Base-by-base conservation (phyloP, 1,140 invertebrate genomes). In the Trichonephila clavipes region DNA sequence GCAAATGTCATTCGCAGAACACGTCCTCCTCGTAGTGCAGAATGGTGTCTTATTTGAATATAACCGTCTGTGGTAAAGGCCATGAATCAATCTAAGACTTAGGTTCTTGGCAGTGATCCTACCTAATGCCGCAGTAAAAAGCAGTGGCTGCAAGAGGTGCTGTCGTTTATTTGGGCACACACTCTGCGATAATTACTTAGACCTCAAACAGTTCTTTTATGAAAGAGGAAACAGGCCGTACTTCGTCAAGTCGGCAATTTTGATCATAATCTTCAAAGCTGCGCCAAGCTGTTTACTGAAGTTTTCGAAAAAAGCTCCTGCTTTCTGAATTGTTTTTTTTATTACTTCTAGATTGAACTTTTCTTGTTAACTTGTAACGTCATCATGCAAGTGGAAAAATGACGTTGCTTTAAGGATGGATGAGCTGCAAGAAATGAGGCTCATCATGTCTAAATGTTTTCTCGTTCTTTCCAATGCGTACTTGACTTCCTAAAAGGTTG, bases 181-280 rank as follows among this genome's bases (percentile, higher is more conserved):
- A 34, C 40, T 21, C 28, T 40, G n/a, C 34, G 87, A 72, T 88
- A 88, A 88, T 88, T 88, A 88, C 87, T 88, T 72, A 88, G 40
- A 72, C 62, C 62, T 66, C 87, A 66, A 90, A 90, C 51, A 62
- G 88, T 51, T 72, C 87, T 72, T 72, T 58, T 90, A 77, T 77
- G 88, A 59, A 40, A 69, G n/a, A 81, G 72, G 88, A 59, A 40
- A 69, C n/a, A 90, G 88, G 62, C 88, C 88, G 88, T 90, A 16
- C 44, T 61, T 44, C 69, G 24, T 90, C 88, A 59, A 90, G 88
- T 90, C 58, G 88, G 88, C 69, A 90, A 90, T 90, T 90, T 90
- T 90, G 88, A 90, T 90, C 88, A 90, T 90, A 90, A 90, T 90
- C 88, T 90, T 90, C 64, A 81, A 90, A 90, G 88, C 44, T 81